A percentile compares a stretch with the other conserved stretches of the same genome.
Conservation (phyloP, 1,140 invertebrate species). For the Drusus annulatus region DNA sequence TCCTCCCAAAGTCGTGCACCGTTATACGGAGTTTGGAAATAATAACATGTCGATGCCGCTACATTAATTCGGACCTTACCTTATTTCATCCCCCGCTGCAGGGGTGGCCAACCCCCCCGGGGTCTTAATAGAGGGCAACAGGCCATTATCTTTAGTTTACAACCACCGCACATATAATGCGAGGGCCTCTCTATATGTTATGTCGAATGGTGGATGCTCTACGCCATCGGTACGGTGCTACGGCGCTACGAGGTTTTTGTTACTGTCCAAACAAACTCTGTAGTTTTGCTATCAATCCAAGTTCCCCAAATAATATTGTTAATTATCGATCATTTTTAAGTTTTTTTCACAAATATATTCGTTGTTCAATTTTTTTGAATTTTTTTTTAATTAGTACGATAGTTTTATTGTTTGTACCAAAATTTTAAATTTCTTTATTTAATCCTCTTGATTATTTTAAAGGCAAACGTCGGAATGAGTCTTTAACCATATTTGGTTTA, state of each 20-base stretch:
- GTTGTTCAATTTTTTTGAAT: no score
- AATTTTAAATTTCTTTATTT: no score
- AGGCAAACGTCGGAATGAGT: no score
- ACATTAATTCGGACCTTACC: slow-evolving; percentile 59
- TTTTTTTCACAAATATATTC: no score
- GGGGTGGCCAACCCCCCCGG: slow-evolving; percentile 18
- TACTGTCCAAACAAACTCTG: slow-evolving; percentile 10
- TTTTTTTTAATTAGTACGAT: no score
- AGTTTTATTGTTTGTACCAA: no score
- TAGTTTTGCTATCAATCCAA: no score
- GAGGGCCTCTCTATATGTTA: slow-evolving; percentile 56
- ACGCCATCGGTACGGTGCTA: slow-evolving; percentile 24
- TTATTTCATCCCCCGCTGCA: slow-evolving; percentile 49
- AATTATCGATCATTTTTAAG: no score
- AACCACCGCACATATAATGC: slow-evolving; percentile 56
- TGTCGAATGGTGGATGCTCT: slow-evolving; percentile 54
- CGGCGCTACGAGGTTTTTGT: slow-evolving; percentile 42
- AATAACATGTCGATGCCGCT: slow-evolving; percentile 59
- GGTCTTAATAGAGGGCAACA: slow-evolving; percentile 48
- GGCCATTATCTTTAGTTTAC: slow-evolving; percentile 58
- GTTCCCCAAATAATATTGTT: no score
- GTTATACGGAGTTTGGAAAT: slow-evolving; percentile 52
- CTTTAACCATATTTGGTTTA: no score
- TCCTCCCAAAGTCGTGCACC: slow-evolving; percentile 41
- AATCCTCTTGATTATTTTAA: no score